Conservation (phyloP, 2,113 vertebrate genomes). For the Nematolebias whitei region DNA sequence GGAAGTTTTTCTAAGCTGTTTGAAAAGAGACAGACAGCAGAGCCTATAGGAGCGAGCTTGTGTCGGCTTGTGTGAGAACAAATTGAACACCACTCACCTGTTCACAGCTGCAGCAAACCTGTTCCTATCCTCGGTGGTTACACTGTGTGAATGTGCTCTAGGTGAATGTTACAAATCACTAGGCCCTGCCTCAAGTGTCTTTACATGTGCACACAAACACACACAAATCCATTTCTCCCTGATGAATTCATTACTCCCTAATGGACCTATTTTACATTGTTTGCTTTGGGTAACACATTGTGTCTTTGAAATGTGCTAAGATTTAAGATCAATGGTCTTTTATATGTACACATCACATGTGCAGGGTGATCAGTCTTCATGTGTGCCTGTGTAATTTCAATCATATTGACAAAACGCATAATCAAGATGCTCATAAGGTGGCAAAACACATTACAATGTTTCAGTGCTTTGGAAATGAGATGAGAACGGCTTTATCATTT, state of each 20-base stretch:
- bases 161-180: slow-evolving; percentile 73
- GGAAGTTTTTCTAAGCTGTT: slow-evolving; percentile 22
- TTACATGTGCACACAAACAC: slow-evolving; percentile 17
- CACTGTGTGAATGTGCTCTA: slow-evolving; percentile 54
- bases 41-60: slow-evolving; percentile 6
- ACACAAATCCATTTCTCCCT: slow-evolving; percentile 78
- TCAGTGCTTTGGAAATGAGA: slow-evolving; percentile 41
- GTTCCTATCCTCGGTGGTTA: slow-evolving; percentile 45
- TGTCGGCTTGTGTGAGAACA: slow-evolving; percentile 26
- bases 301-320: slow-evolving; percentile 78
- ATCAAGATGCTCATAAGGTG: slow-evolving; percentile 42
- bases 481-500: slow-evolving; percentile 34
- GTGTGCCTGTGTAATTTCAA: slow-evolving; percentile 24
- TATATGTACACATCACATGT: slow-evolving; percentile 56
- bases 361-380: slow-evolving; percentile 63
- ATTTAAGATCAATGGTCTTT: slow-evolving; percentile 77
- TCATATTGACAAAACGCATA: slow-evolving; percentile 47
- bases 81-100: slow-evolving; percentile 52
- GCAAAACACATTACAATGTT: slow-evolving; percentile 36
- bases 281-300: slow-evolving; percentile 78
- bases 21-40: slow-evolving; percentile 2
- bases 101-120: slow-evolving; percentile 45
- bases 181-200: slow-evolving; percentile 55
- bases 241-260: slow-evolving; percentile 85
- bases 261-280: slow-evolving; percentile 86